These are phyloP conservation scores for Neosilurus hyrtlii DNA, from an alignment of 2,797 vertebrate species.

Conservation along the genomic window DNA sequence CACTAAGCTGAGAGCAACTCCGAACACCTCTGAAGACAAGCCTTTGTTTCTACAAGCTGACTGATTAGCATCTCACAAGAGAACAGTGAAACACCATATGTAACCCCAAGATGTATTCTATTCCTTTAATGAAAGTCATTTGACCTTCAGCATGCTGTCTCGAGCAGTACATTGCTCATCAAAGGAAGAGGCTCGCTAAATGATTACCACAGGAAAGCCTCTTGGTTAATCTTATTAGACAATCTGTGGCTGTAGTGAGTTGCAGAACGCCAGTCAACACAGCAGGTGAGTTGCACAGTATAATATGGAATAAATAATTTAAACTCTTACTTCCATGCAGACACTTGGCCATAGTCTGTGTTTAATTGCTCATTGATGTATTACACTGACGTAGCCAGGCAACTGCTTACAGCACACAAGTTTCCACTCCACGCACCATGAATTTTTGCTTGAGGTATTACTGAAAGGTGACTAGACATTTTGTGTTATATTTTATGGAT, in stretches of 20 bases:
- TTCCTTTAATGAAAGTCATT: constrained; percentile 55
- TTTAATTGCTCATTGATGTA: constrained; percentile 18
- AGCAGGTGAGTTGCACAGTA: constrained; percentile 21
- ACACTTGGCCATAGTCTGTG: background rate
- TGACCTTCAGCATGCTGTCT: constrained; percentile 77
- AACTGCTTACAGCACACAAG: constrained; percentile 8
- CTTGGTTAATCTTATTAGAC: constrained; percentile 89
- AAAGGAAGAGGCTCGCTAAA: constrained; percentile 77
- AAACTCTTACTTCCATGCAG: background rate
- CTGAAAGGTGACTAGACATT: constrained; percentile 18
- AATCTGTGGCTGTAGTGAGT: constrained; percentile 70
- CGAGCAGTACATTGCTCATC: constrained; percentile 63
- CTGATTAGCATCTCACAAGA: constrained; percentile 43
- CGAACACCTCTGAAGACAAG: constrained; percentile 49
- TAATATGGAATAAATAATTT: background rate
- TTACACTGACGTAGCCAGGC: background rate
- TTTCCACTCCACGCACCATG: constrained; percentile 27
- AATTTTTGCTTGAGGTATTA: constrained; percentile 38
- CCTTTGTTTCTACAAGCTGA: constrained; percentile 53
- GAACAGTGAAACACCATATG: constrained; percentile 36
- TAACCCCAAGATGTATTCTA: constrained; percentile 52
- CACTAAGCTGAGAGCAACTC: constrained; percentile 48
- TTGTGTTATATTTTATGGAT: background rate
- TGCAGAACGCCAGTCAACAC: constrained; percentile 56
- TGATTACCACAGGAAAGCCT: constrained; percentile 90